Percentiles rank a stretch among this genome's conserved stretches.
Conservation (phyloP, 2,888 invertebrate species). For the Eupeodes luniger region DNA sequence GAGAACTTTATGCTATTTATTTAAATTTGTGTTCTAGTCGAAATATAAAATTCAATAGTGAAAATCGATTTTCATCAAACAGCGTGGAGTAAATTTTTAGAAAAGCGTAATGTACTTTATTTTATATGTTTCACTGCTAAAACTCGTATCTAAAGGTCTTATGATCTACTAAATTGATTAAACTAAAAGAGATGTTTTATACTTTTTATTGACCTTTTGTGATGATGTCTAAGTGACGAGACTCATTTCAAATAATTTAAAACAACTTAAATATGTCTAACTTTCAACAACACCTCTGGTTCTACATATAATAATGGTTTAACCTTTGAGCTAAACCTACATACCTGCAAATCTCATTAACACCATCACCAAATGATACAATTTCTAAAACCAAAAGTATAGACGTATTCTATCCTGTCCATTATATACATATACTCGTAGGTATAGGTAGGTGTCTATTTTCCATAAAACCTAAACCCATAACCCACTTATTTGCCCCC, state of each 20-base stretch:
- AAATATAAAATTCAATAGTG: no score
- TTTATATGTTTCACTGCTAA: no score
- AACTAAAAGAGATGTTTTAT: no score
- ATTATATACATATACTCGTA: neutral
- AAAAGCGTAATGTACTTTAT: no score
- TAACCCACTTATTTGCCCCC: neutral
- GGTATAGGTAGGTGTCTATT: neutral
- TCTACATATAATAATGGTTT: neutral
- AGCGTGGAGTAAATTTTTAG: no score
- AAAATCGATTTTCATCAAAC: no score
- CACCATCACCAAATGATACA: slow-evolving; percentile 31
- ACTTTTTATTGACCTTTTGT: no score
- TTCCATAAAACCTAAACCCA: neutral
- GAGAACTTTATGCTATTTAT: no score
- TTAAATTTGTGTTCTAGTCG: no score
- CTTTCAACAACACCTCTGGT: neutral
- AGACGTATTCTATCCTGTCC: neutral
- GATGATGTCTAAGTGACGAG: no score
- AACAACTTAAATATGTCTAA: neutral
- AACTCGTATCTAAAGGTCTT: no score
- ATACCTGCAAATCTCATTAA: slow-evolving; percentile 13
- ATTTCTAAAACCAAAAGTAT: slow-evolving; percentile 15
- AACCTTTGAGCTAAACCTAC: slow-evolving; percentile 11
- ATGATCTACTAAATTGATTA: no score
- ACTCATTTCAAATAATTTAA: neutral